Conservation (phyloP, 2,113 vertebrate genomes). For the Solenodon paradoxus region DNA sequence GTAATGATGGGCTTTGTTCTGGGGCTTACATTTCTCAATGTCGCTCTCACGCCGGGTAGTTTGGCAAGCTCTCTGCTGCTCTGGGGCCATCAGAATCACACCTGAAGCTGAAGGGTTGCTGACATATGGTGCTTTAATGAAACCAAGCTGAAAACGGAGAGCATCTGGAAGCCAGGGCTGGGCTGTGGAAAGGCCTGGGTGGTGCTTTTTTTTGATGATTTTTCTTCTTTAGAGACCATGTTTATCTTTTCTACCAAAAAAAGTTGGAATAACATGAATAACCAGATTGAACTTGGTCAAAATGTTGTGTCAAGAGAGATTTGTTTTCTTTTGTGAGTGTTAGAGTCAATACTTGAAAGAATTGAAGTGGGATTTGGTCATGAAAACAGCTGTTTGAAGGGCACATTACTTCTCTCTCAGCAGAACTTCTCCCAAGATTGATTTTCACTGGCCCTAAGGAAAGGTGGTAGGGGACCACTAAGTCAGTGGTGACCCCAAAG, state of each 20-base stretch:
- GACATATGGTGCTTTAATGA: slow-evolving; percentile 57
- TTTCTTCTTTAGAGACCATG: slow-evolving; percentile 59
- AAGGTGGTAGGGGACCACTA: slow-evolving; percentile 44
- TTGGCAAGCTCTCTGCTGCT: slow-evolving; percentile 54
- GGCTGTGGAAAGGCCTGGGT: slow-evolving; percentile 38
- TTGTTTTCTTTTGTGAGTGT: slow-evolving; percentile 79
- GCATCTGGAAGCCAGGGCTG: slow-evolving; percentile 63
- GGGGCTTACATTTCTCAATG: slow-evolving; percentile 45
- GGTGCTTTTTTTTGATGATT: slow-evolving; percentile 68
- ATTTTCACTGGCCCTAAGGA: slow-evolving; percentile 62
- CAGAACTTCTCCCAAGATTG: slow-evolving; percentile 53
- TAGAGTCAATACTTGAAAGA: slow-evolving; percentile 69
- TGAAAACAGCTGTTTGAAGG: slow-evolving; percentile 74
- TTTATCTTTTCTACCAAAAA: slow-evolving; percentile 81
- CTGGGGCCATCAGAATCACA: slow-evolving; percentile 58
- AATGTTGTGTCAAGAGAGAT: slow-evolving; percentile 79
- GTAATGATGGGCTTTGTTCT: slow-evolving; percentile 42
- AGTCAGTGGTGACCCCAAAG: slow-evolving; percentile 47
- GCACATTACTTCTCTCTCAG: slow-evolving; percentile 57
- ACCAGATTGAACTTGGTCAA: slow-evolving; percentile 78
- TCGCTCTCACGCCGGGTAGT: background rate
- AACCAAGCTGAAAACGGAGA: slow-evolving; percentile 23
- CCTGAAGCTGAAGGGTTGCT: slow-evolving; percentile 47
- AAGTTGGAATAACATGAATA: slow-evolving; percentile 81
- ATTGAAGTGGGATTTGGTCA: slow-evolving; percentile 53